Evolutionary conservation across 2,888 invertebrate genomes (phyloP), one percentile per base, ranked within the genome.

Genomic region (Prenolepis imparis): DNA sequence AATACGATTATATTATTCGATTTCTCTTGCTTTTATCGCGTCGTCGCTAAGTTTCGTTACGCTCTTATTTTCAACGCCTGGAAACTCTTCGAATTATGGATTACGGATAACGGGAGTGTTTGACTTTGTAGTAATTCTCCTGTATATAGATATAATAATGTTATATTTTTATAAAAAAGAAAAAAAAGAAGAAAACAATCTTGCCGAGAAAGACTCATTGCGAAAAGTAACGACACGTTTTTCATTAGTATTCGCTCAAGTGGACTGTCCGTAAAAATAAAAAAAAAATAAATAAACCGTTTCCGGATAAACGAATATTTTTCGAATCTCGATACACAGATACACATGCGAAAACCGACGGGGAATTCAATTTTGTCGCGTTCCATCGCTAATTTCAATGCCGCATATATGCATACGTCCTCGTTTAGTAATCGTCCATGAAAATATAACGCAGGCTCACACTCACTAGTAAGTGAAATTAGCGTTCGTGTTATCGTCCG

Each of bases 81-180:
- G 32, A 41, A 73, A 21, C 36, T 36, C 36, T 48, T 74, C 52
- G 55, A 41, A 28, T 28, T 28, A 28, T 21, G 6, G 18, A 48
- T 18, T 18, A 66, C 64, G 61, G 52, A 57, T 72, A 75, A 75
- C 86, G 66, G 66, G 83, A 48, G 48, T 48, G 15, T 61, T 57
- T 59, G 18, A 59, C 61, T 81, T 75, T 39, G 55, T 64, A 18
- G 55, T 64, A 18, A 41, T 84, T 80, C 61, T 83, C 89, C 89
- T 74, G 82, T 87, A 87, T 85, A 88, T 61, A 88, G 82, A 87
- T 66, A 72, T 83, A 74, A 87, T 82, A 87, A 85, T 63, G 64
- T 89, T 83, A 83, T 88, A 88, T 88, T 89, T 88, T 89, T 89
- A 87, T 88, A 89, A 89, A 87, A 84, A 83, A 39, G 24, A 68